phyloP scores from a whole-genome alignment of 2,113 vertebrate species.

The Hymenochirus boettgeri region DNA sequence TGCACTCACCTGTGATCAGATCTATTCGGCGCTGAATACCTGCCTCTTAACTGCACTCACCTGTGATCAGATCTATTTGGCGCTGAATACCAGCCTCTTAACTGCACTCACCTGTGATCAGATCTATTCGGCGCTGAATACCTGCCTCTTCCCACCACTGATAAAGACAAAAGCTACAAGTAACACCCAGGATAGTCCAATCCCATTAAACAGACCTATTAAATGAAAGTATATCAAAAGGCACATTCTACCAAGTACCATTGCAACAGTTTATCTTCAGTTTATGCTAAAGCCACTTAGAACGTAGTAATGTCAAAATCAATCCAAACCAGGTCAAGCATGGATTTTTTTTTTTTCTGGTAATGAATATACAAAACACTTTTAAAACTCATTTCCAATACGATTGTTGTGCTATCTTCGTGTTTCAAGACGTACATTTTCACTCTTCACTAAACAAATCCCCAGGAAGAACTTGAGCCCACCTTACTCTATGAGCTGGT shows the following conservation, averaged over 20 bases:
- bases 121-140: too few species aligned
- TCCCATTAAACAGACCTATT: not conserved
- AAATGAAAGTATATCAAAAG: not conserved
- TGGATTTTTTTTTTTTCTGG: not conserved
- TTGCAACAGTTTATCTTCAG: not conserved
- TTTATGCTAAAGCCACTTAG: too few species aligned
- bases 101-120: too few species aligned
- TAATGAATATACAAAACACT: not conserved
- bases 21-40: too few species aligned
- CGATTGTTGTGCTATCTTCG: not conserved
- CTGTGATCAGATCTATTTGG: too few species aligned
- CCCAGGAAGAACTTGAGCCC: too few species aligned
- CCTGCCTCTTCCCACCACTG: too few species aligned
- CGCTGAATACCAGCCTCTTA: too few species aligned
- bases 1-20: too few species aligned
- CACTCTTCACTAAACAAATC: too few species aligned
- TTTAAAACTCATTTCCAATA: not conserved
- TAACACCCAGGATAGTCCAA: not conserved
- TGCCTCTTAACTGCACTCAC: too few species aligned
- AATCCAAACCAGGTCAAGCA: not conserved
- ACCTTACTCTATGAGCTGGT: not conserved
- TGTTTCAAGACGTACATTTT: not conserved
- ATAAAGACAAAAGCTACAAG: too few species aligned
- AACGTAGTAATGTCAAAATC: not conserved
- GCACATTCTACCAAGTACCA: not conserved